Percentiles rank a stretch among this genome's conserved stretches.
These are phyloP conservation scores for Sebastes schlegelii DNA, from an alignment of 2,113 vertebrate species.

Conservation along the genomic window DNA sequence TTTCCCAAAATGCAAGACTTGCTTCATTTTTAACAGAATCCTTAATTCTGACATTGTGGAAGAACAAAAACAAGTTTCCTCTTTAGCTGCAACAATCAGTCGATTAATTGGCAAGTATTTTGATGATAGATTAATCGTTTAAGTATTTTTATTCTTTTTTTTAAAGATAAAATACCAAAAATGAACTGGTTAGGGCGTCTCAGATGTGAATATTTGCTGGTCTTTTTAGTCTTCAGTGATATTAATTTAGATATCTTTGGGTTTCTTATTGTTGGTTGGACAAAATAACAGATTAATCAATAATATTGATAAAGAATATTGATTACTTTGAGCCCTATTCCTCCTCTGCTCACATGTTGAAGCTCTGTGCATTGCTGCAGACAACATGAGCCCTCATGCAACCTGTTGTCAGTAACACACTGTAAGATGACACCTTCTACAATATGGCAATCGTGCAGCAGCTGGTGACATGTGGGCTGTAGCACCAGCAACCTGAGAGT, in stretches of 20 bases:
- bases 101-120: background rate
- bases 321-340: background rate
- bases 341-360: background rate
- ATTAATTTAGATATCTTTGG: background rate
- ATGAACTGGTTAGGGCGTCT: background rate
- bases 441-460: constrained; percentile 18
- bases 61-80: background rate
- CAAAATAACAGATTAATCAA: background rate
- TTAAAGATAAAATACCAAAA: background rate
- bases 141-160: too few species aligned
- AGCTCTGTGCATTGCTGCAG: background rate
- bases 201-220: background rate
- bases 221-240: background rate
- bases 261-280: background rate
- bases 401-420: constrained; percentile 37
- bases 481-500: constrained; percentile 11
- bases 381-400: background rate
- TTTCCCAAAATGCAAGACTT: background rate
- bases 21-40: background rate
- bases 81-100: background rate
- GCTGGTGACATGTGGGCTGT: constrained; percentile 37
- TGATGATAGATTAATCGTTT: too few species aligned
- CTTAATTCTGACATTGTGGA: background rate
- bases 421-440: constrained; percentile 47
- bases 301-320: background rate